Evolutionary conservation across 2,797 vertebrate genomes (phyloP), one percentile per base, ranked within the genome.

Genomic region (Ambastaia sidthimunki): DNA sequence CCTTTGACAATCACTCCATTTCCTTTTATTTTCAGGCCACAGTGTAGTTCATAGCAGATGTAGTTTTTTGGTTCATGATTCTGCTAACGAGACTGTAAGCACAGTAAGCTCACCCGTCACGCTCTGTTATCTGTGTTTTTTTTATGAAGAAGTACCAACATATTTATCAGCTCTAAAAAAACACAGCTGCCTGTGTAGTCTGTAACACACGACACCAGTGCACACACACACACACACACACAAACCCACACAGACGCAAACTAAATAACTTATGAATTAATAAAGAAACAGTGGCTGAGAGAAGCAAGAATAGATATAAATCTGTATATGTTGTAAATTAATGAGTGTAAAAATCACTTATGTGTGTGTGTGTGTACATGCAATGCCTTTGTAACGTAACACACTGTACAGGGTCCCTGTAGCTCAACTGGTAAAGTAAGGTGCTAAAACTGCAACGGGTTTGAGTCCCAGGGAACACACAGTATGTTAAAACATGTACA

Each of bases 181-280:
- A 63, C 15, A 62, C 76, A 52, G 15, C 44, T 11, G 41, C 54
- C n/a, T 37, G 55, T 70, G 55, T 71, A 62, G 67, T 50, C 15
- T 78, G 55, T 71, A 71, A 71, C 47, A 25, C 10, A 2, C 54
- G 16, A 52, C 55, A 59, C 16, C 44, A 50, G 65, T 76, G 62
- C 72, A 37, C 23, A 25, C 37, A 18, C 34, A 9, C 12, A 28
- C 7, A 1, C 62, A 37, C 60, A n/a, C 60, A 34, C 34, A 47
- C 19, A 50, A 37, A 71, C 13, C 41, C 28, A 65, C 76, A 71
- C 59, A 69, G 52, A 74, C 1, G 0, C 34, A 48, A 74, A 74
- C 74, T 74, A 50, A 80, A 80, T 80, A 72, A 78, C 54, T 71
- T 52, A 78, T 65, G 31, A 71, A 71, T 44, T 34, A 73, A 80